Evolutionary conservation across 1,140 invertebrate species (phyloP), one percentile per base, ranked within the genome.

Genomic region (Triops cancriformis): DNA sequence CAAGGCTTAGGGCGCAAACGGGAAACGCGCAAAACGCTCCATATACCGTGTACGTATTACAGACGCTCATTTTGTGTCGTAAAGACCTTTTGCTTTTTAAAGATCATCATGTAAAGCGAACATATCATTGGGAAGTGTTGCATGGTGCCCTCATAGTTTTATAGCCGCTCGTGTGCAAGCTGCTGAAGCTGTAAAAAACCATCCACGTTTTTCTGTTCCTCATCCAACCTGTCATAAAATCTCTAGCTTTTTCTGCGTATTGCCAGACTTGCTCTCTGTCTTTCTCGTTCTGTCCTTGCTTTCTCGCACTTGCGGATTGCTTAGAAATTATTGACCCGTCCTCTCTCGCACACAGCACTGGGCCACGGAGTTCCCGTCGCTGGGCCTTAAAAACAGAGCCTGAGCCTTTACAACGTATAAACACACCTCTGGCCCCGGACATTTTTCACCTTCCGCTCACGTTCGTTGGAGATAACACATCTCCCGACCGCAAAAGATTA

Each of bases 281-380:
- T 64, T 23, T 64, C 14, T 64, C 51, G 14, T 23, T 64, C 51
- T 23, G 51, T 64, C 23, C 51, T 23, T 64, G 51, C 51, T 64
- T 37, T 37, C 51, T 64, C 51, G 51, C 51, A 64, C 51, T 64
- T 64, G 18, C 51, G 23, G 51, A 23, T 64, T 64, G 51, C 51
- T 64, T 14, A 64, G 51, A 64, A 64, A 64, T 64, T 64, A 64
- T 64, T 64, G 51, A 64, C 51, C 51, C 51, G 51, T 64, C 51
- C 51, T 9, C 51, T 64, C 23, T 18, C 51, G 31, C 31, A 37
- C 31, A 37, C 31, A 2, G 31, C 31, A 37, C 31, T 37, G 31
- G 31, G 2, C 31, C 31, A 37, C 7, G 7, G 31, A 37, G 31
- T 37, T 37, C 51, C 51, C 51, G 9, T 23, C 51, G 23, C 51